Conservation (phyloP, 92 coral and sea anemone genomes). For the Siderastrea siderea region DNA sequence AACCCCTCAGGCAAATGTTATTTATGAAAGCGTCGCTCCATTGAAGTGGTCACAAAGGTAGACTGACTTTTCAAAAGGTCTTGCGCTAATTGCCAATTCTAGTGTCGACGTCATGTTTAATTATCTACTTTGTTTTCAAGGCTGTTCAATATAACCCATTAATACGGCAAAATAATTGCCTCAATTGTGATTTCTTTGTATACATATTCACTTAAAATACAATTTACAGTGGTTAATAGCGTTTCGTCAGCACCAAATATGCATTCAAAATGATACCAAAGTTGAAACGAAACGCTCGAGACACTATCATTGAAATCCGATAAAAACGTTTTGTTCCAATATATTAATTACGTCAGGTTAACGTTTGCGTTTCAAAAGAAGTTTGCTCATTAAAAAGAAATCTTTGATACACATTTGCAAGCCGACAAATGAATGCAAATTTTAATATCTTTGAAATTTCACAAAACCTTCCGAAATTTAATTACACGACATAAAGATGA, state of each 20-base stretch:
- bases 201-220: slow-evolving; percentile 87
- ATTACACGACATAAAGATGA: slow-evolving; percentile 28
- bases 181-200: slow-evolving; percentile 77
- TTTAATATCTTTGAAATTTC: slow-evolving; percentile 46
- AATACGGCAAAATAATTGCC: slow-evolving; percentile 78
- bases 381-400: slow-evolving; percentile 1
- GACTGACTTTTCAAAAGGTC: slow-evolving; percentile 40
- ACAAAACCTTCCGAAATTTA: slow-evolving; percentile 61
- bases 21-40: slow-evolving; percentile 39
- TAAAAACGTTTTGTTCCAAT: slow-evolving; percentile 29
- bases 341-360: slow-evolving; percentile 6
- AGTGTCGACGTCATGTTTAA: slow-evolving; percentile 75
- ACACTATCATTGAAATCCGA: slow-evolving; percentile 19
- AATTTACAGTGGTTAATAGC: slow-evolving; percentile 53
- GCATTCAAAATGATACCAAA: slow-evolving; percentile 27
- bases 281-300: not conserved
- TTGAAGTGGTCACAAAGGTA: slow-evolving; percentile 35
- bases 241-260: slow-evolving; percentile 47
- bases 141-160: slow-evolving; percentile 78
- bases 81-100: slow-evolving; percentile 70
- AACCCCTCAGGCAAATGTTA: slow-evolving; percentile 64
- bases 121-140: slow-evolving; percentile 73
- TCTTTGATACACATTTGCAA: slow-evolving; percentile 5
- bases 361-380: not conserved
- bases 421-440: slow-evolving; percentile 40